phyloP scores from a whole-genome alignment of 2,113 vertebrate genomes.

The Ptilonorhynchus violaceus region DNA sequence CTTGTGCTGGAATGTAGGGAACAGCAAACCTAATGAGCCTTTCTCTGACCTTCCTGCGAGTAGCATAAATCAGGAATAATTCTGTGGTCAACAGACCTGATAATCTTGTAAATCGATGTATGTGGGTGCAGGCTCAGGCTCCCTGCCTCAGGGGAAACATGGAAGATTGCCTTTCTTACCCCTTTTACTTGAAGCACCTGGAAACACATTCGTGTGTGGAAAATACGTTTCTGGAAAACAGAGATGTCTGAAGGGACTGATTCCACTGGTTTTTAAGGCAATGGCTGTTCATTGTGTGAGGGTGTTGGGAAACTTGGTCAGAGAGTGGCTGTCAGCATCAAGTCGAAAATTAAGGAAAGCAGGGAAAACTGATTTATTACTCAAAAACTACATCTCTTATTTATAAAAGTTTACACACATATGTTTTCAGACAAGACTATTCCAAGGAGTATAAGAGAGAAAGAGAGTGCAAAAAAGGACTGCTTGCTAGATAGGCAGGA shows the following conservation, averaged over 20 bases:
- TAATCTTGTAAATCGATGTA: not conserved
- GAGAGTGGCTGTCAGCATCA: constrained; percentile 28
- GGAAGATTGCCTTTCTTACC: not conserved
- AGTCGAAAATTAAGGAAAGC: constrained; percentile 33
- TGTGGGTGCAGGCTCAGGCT: not conserved
- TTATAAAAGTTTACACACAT: not conserved
- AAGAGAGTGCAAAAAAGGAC: not conserved
- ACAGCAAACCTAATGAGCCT: not conserved
- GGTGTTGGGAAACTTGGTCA: constrained; percentile 1
- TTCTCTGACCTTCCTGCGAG: not conserved
- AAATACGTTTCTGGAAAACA: not conserved
- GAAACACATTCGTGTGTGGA: not conserved
- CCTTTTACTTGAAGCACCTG: not conserved
- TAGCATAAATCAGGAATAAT: not conserved
- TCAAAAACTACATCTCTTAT: not conserved
- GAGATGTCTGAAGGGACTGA: not conserved
- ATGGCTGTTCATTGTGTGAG: not conserved
- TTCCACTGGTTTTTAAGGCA: not conserved
- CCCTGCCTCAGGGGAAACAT: not conserved
- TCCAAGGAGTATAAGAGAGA: not conserved
- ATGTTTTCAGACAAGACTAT: not conserved
- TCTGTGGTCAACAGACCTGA: not conserved
- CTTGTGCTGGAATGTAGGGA: not conserved
- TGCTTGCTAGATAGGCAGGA: not conserved
- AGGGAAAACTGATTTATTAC: constrained; percentile 44